A percentile compares a stretch with the other conserved stretches of the same genome.
phyloP scores from a whole-genome alignment of 2,113 vertebrate species.

The Sciurus niger region DNA sequence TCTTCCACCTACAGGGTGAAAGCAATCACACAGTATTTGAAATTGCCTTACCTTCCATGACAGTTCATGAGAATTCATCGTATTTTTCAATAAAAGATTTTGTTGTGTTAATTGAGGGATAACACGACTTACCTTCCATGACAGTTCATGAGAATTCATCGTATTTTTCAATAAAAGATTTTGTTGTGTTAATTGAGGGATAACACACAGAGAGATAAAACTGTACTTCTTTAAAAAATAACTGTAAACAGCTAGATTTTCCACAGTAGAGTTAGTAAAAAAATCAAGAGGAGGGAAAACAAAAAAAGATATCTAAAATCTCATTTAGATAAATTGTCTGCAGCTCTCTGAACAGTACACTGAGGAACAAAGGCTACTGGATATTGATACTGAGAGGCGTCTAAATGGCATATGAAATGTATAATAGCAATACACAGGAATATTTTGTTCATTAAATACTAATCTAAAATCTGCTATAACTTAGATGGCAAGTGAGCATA shows the following conservation, averaged over 20 bases:
- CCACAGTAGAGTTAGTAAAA: not conserved
- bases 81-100: not conserved
- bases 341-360: not conserved
- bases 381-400: not conserved
- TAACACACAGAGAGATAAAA: not conserved
- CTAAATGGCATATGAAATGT: slow-evolving; percentile 29
- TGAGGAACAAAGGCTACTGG: not conserved
- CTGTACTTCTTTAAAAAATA: slow-evolving; percentile 22
- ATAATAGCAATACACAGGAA: slow-evolving; percentile 13
- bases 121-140: too few species aligned
- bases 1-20: not conserved
- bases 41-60: not conserved
- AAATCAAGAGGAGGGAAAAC: not conserved
- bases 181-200: not conserved
- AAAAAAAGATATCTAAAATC: not conserved
- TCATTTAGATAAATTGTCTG: not conserved
- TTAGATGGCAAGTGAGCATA: not conserved
- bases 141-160: not conserved
- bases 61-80: not conserved
- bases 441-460: slow-evolving; percentile 8
- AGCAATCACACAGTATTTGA: not conserved
- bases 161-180: slow-evolving; percentile 42
- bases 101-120: not conserved
- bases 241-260: not conserved
- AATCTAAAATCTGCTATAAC: slow-evolving; percentile 20